Percentiles rank a stretch among this genome's conserved stretches.
These are phyloP conservation scores for Sebastes glaucus DNA, from an alignment of 2,797 vertebrate species.

Conservation along the genomic window DNA sequence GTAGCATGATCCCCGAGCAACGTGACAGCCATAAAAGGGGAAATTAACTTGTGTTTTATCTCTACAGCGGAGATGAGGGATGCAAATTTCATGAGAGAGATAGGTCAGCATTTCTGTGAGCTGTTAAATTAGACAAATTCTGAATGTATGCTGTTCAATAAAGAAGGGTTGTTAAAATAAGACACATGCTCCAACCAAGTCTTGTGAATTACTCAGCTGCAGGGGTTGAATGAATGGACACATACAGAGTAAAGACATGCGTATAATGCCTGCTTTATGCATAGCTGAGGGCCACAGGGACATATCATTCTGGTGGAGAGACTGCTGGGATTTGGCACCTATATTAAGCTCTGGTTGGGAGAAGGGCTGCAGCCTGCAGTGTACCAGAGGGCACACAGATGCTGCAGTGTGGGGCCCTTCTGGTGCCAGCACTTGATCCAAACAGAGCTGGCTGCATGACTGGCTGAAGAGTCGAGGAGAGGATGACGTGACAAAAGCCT, in stretches of 20 bases:
- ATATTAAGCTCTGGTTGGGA: conserved; percentile 39
- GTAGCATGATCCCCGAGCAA: not conserved
- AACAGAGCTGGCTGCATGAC: conserved; percentile 30
- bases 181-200: not conserved
- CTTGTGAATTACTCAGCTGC: not conserved
- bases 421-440: conserved; percentile 45
- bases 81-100: conserved; percentile 10
- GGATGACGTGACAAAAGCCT: conserved; percentile 40
- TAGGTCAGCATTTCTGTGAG: conserved; percentile 9
- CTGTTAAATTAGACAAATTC: not conserved
- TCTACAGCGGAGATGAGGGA: not conserved
- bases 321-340: conserved; percentile 20
- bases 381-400: conserved; percentile 46
- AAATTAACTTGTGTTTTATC: conserved; percentile 15
- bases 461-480: conserved; percentile 22
- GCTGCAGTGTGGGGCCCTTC: conserved; percentile 42
- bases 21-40: not conserved
- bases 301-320: not conserved
- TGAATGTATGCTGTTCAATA: not conserved
- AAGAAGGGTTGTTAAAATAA: not conserved
- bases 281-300: not conserved
- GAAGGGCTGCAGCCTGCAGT: conserved; percentile 22
- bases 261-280: conserved; percentile 10
- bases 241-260: not conserved
- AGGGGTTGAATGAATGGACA: not conserved